Evolutionary conservation across 2,797 vertebrate genomes (phyloP), one percentile per base, ranked within the genome.

Genomic region (Chaetophractus vellerosus): DNA sequence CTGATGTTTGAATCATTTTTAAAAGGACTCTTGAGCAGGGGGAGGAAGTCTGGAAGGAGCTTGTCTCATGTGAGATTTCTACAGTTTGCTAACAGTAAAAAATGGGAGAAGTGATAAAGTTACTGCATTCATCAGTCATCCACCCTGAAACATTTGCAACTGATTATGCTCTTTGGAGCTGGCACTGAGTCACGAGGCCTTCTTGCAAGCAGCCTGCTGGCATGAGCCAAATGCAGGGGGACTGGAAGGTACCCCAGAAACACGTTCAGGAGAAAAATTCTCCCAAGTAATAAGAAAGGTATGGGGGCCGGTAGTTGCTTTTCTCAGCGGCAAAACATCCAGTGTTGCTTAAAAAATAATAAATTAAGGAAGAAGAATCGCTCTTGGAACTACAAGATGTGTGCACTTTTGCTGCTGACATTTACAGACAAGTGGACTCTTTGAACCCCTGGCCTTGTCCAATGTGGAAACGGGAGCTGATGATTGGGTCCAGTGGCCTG

Each of bases 111-210:
- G 95, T 90, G 96, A 90, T 97, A 96, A 97, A 97, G 98, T 98
- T 97, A 97, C 97, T 82, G n/a, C 94, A 81, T 95, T 93, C 96
- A 91, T 98, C 98, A 88, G 96, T 97, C 98, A 97, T 55, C 98
- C 98, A 98, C 98, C 96, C 97, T 4, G 63, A 98, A 98, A 98
- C 98, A 98, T 98, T 98, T 98, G 98, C 98, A 98, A 97, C 96
- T 96, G 97, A 98, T 98, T 98, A 98, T 36, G 28, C 81, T 59
- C 96, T 95, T 88, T 33, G 38, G 97, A 96, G 95, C 81, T 98
- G 98, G 98, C 98, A 90, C 50, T 0, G 87, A 97, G 55, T 95
- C 79, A 1, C 9, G 95, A 97, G 93, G 84, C 90, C 16, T 97
- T 92, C 94, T 89, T 55, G 91, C 91, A 93, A 96, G 97, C 95